Evolutionary conservation across 2,797 vertebrate species (phyloP).

Genomic region (Monodelphis domestica): DNA sequence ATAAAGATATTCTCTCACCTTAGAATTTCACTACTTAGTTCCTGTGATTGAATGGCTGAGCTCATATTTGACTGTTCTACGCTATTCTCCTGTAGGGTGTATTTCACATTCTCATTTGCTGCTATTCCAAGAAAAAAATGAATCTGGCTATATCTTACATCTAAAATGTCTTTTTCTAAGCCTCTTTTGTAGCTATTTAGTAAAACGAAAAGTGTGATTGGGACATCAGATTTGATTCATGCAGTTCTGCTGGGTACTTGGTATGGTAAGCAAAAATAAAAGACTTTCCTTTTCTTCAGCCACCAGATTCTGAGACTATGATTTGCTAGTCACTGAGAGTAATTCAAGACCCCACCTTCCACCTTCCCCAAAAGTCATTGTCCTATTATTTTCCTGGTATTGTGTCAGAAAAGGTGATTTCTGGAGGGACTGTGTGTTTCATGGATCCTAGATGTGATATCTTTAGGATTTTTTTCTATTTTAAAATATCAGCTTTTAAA

Average conservation of each 20-base stretch:
- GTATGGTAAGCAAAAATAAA: not conserved
- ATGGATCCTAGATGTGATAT: slow-evolving; percentile 32
- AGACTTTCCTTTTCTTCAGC: not conserved
- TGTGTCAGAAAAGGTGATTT: slow-evolving; percentile 36
- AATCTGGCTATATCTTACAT: not conserved
- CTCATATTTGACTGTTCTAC: not conserved
- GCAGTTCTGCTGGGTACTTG: not conserved
- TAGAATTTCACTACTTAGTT: not conserved
- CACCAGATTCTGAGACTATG: not conserved
- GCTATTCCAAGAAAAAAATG: not conserved
- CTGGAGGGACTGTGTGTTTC: slow-evolving; percentile 44
- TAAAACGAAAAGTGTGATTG: not conserved
- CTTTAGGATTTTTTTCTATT: slow-evolving; percentile 48
- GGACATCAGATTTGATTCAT: not conserved
- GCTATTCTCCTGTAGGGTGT: not conserved
- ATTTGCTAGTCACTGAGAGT: not conserved
- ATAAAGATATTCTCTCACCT: not conserved
- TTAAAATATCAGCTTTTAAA: slow-evolving; percentile 68
- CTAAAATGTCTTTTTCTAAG: not conserved
- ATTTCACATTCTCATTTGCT: not conserved
- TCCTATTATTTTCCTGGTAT: not conserved
- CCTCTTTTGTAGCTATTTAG: not conserved
- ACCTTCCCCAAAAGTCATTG: not conserved
- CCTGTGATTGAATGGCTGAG: not conserved
- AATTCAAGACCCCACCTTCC: not conserved